A percentile compares a stretch with the other conserved stretches of the same genome.
These are phyloP conservation scores for Xyliphius kryptos DNA, from an alignment of 2,113 vertebrate species.

Conservation along the genomic window DNA sequence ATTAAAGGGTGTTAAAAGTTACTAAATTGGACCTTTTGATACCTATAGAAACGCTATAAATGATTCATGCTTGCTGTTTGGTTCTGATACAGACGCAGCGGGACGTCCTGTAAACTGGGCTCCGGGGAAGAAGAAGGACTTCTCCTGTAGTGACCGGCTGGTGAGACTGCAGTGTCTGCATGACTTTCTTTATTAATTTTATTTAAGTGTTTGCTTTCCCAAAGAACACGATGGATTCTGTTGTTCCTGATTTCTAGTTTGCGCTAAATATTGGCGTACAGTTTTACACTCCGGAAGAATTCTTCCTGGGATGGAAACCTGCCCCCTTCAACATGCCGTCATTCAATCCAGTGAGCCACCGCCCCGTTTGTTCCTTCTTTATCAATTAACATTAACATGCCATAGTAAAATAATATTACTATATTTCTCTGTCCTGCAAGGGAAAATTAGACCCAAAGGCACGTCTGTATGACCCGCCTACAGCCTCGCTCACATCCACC, in stretches of 20 bases:
- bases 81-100: constrained; percentile 83
- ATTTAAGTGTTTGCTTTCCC: too few species aligned
- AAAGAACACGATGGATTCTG: too few species aligned
- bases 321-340: constrained; percentile 66
- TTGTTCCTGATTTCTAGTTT: too few species aligned
- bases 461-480: constrained; percentile 64
- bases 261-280: constrained; percentile 73
- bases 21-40: too few species aligned
- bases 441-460: constrained; percentile 53
- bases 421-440: constrained; percentile 43
- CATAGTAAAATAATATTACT: too few species aligned
- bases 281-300: constrained; percentile 82
- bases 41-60: too few species aligned
- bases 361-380: too few species aligned
- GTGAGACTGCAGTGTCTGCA: too few species aligned
- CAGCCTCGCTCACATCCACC: constrained; percentile 61
- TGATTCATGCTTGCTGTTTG: too few species aligned
- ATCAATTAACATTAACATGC: too few species aligned
- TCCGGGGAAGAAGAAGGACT: constrained; percentile 86
- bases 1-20: too few species aligned
- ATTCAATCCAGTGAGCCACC: constrained; percentile 83
- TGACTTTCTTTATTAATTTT: too few species aligned
- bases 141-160: constrained; percentile 82
- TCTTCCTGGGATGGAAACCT: constrained; percentile 76
- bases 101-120: constrained; percentile 82